A percentile compares a stretch with the other conserved stretches of the same genome.
Evolutionary conservation across 2,113 vertebrate genomes (phyloP).

Genomic region (Nibea albiflora): DNA sequence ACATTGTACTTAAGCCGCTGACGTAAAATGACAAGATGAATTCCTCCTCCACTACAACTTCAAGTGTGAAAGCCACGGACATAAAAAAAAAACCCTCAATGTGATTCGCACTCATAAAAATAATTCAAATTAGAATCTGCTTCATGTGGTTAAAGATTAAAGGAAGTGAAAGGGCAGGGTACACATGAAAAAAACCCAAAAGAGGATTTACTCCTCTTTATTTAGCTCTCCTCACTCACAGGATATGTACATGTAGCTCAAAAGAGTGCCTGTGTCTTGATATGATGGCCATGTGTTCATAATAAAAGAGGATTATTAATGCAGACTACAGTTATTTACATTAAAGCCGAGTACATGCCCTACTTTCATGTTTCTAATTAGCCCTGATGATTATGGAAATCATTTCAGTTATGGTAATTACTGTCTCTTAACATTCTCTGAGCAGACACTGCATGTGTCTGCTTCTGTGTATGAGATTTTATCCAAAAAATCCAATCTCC

Average conservation of each 20-base stretch:
- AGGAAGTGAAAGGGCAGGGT: not conserved
- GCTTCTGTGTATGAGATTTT: conserved; percentile 19
- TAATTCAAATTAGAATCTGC: not conserved
- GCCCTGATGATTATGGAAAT: conserved; percentile 47
- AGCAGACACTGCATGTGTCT: not conserved
- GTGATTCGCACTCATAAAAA: not conserved
- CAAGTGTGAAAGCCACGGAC: not conserved
- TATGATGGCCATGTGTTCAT: not conserved
- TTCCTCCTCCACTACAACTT: too few species aligned
- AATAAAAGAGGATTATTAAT: conserved; percentile 7
- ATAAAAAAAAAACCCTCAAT: not conserved
- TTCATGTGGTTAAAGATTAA: not conserved
- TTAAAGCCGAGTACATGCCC: conserved; percentile 15
- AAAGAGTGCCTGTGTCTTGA: not conserved
- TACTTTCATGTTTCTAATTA: conserved; percentile 51
- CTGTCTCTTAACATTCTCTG: not conserved
- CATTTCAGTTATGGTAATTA: conserved; percentile 41
- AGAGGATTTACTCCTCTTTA: not conserved
- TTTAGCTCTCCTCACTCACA: not conserved
- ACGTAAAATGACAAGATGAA: too few species aligned
- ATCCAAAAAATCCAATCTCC: conserved; percentile 36
- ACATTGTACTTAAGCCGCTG: not conserved
- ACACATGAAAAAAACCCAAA: not conserved
- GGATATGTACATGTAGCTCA: not conserved
- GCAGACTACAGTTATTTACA: conserved; percentile 20